phyloP scores from a whole-genome alignment of 30 jellyfish, hydroid and myxozoan genomes.

The Aurelia coerulea region DNA sequence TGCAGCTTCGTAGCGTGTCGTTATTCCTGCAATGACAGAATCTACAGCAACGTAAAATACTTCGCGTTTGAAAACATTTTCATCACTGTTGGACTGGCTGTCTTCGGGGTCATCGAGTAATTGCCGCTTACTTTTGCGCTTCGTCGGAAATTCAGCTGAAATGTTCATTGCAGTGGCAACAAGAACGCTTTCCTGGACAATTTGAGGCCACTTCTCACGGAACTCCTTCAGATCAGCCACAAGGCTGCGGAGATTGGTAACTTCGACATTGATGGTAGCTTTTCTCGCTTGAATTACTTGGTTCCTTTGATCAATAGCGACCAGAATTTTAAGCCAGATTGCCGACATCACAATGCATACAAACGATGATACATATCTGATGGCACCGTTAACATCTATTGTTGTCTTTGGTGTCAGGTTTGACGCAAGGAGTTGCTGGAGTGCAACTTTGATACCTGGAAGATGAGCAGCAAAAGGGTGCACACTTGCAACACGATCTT shows the following conservation, averaged over 20 bases:
- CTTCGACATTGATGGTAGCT: slow-evolving; percentile 51
- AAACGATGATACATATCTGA: slow-evolving; percentile 34
- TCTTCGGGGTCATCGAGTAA: slow-evolving; percentile 41
- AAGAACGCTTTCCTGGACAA: slow-evolving; percentile 43
- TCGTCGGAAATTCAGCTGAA: slow-evolving; percentile 47
- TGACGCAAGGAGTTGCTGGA: slow-evolving; percentile 39
- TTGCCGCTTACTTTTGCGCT: slow-evolving; percentile 27
- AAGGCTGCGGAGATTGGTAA: slow-evolving; percentile 57
- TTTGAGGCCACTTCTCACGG: slow-evolving; percentile 55
- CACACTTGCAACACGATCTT: slow-evolving; percentile 39
- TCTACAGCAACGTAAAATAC: slow-evolving; percentile 43
- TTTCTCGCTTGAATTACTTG: slow-evolving; percentile 48
- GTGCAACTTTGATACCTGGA: slow-evolving; percentile 26
- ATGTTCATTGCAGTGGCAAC: slow-evolving; percentile 54
- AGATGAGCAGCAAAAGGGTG: slow-evolving; percentile 35
- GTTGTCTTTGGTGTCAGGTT: slow-evolving; percentile 29
- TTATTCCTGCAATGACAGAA: slow-evolving; percentile 58
- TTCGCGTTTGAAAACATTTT: slow-evolving; percentile 49
- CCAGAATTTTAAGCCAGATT: slow-evolving; percentile 50
- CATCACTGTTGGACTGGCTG: slow-evolving; percentile 49
- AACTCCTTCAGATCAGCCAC: slow-evolving; percentile 51
- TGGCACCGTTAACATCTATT: slow-evolving; percentile 4
- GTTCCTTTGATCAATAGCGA: slow-evolving; percentile 51
- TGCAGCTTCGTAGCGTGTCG: slow-evolving; percentile 53
- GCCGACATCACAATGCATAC: slow-evolving; percentile 50